Conservation (phyloP, 2,113 vertebrate genomes). For the Odontophorus gujanensis region DNA sequence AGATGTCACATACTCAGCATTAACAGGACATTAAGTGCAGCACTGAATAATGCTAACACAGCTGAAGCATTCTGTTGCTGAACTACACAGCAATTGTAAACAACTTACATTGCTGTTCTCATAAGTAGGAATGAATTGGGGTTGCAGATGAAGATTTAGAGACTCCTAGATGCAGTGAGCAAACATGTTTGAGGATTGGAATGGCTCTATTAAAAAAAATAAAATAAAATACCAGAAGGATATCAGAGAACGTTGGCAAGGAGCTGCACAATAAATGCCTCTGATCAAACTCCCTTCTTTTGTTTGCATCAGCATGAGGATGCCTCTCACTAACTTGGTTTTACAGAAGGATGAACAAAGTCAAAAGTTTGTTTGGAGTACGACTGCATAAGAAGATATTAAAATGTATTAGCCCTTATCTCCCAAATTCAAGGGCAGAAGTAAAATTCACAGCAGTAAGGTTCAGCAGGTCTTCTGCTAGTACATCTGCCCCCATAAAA, state of each 20-base stretch:
- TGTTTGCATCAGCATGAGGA: background rate
- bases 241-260: background rate
- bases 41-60: background rate
- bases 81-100: background rate
- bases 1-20: background rate
- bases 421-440: conserved; percentile 11
- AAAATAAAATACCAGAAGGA: background rate
- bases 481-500: background rate
- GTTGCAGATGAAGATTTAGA: background rate
- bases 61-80: rapidly evolving
- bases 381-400: background rate
- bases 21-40: background rate
- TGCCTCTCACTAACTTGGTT: background rate
- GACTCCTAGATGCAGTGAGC: background rate
- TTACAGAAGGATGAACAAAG: background rate
- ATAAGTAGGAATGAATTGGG: background rate
- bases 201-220: background rate
- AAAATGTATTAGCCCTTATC: background rate
- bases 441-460: background rate
- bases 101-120: background rate
- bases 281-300: background rate
- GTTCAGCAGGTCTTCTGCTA: background rate
- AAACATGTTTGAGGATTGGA: background rate
- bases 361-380: background rate
- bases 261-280: background rate